Evolutionary conservation across 2,113 vertebrate species (phyloP).

Genomic region (Steatornis caripensis): DNA sequence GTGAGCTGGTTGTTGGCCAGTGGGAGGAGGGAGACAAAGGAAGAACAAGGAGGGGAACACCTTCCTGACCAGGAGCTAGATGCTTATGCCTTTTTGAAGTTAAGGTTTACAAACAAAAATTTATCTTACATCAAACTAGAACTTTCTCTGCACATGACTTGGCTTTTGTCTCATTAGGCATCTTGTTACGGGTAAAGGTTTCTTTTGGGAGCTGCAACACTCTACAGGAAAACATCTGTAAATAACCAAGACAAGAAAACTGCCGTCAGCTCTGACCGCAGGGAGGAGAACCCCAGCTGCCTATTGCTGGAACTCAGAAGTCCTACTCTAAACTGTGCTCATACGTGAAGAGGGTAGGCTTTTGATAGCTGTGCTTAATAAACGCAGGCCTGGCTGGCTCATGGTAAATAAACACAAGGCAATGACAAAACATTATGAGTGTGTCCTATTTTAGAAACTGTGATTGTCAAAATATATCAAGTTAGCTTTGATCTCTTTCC

Average conservation of each 20-base stretch:
- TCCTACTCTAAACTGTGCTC: neutral
- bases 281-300: neutral
- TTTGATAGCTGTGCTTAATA: neutral
- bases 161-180: neutral
- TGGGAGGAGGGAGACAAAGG: neutral
- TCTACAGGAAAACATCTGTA: neutral
- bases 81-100: neutral
- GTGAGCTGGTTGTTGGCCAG: neutral
- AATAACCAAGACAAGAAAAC: neutral
- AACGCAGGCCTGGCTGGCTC: neutral
- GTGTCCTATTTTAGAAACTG: neutral
- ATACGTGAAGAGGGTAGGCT: neutral
- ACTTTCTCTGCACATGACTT: neutral
- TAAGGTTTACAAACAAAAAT: neutral
- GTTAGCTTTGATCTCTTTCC: neutral
- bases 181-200: neutral
- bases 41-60: neutral
- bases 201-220: neutral
- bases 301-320: neutral
- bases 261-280: fast-evolving
- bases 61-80: neutral
- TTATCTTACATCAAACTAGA: neutral
- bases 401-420: neutral
- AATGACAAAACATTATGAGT: neutral
- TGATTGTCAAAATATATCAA: neutral